Evolutionary conservation across 2,888 invertebrate genomes (phyloP), one percentile per base, ranked within the genome.

Genomic region (Antitype chi): DNA sequence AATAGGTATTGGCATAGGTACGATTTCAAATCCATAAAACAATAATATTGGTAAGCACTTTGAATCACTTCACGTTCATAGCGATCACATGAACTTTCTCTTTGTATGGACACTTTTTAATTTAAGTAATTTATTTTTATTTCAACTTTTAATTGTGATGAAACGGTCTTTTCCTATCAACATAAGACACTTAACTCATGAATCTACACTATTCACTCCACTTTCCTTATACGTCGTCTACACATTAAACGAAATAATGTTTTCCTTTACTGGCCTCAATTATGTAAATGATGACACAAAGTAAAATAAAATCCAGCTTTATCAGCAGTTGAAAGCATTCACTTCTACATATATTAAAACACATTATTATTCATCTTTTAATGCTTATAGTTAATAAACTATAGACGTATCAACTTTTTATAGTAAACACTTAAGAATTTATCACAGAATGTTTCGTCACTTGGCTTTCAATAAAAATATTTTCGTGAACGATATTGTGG

Each of bases 261-360:
- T 52, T 84, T 47, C 38, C 43, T 28, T 23, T 47, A 68, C n/a
- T 72, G 85, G 32, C 85, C 82, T 82, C 74, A 70, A 70, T 78
- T 52, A 49, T n/a, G 8, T 47, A 13, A 78, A 67, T 69, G 86
- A 76, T 76, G 86, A 82, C 70, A 70, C 70, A 72, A 52, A 67
- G 62, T 68, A 78, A 64, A 52, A 69, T 70, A 73, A 84, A 82
- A 72, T 32, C 17, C 25, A 75, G 83, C 79, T 60, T 83, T 84
- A 85, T 85, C 85, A 70, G 82, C 78, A 11, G 70, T 85, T 76
- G 76, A 82, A 85, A 83, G 74, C 55, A 68, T 68, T 81, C 71
- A 85, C 57, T 79, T 43, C 59, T 52, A 59, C 67, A 75, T 55
- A 55, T 67, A 75, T 52, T 74, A 74, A 67, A 68, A 60, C 49